phyloP scores from a whole-genome alignment of 2,797 vertebrate species.

The Sebastes nivosus region DNA sequence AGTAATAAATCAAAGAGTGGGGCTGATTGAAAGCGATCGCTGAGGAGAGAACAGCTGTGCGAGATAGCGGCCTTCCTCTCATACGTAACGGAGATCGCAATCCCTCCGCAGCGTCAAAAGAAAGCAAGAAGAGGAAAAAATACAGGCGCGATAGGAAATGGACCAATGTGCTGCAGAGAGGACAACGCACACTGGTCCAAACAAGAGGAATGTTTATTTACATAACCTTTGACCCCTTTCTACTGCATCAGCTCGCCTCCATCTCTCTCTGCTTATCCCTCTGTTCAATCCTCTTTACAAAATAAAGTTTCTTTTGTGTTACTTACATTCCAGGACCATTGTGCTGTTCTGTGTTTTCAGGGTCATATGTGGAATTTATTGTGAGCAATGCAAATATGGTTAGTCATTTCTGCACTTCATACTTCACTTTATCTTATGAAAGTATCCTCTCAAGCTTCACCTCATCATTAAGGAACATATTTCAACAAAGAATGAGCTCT shows the following conservation, averaged over 20 bases:
- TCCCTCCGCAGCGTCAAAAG: constrained; percentile 52
- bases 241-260: constrained; percentile 7
- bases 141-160: constrained; percentile 51
- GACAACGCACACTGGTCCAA: constrained; percentile 50
- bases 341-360: neutral
- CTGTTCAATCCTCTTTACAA: constrained; percentile 12
- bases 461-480: neutral
- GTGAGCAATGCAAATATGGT: neutral
- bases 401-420: neutral
- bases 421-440: no score
- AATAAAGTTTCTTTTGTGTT: neutral
- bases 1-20: constrained; percentile 65
- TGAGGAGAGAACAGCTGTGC: constrained; percentile 65
- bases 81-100: constrained; percentile 41
- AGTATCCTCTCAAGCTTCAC: neutral
- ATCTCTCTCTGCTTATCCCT: constrained; percentile 7
- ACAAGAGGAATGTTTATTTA: constrained; percentile 61
- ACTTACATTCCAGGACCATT: constrained; percentile 5
- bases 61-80: constrained; percentile 9
- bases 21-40: constrained; percentile 50
- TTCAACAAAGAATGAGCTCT: neutral
- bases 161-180: constrained; percentile 32
- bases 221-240: constrained; percentile 31
- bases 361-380: neutral
- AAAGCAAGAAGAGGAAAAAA: constrained; percentile 21